Percentiles rank a stretch among this genome's conserved stretches.
These are phyloP conservation scores for Ceyx erithaca DNA, from an alignment of 2,797 vertebrate genomes.

Conservation along the genomic window DNA sequence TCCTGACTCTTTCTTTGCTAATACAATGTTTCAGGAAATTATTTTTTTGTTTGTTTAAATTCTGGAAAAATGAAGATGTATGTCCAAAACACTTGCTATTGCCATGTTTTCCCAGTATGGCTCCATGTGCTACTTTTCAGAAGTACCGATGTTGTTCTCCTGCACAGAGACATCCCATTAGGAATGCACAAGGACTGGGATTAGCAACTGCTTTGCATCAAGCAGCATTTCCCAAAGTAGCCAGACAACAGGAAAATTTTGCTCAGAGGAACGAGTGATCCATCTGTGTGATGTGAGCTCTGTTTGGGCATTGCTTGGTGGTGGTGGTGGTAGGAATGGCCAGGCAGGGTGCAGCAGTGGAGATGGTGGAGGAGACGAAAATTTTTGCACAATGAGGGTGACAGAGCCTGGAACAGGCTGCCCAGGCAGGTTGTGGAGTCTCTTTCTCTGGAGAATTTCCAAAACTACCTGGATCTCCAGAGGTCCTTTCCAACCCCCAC, in stretches of 20 bases:
- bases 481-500: too few relatives aligned
- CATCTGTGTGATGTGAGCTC: not conserved
- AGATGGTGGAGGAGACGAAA: too few relatives aligned
- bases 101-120: fast-evolving
- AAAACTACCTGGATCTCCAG: too few relatives aligned
- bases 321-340: not conserved
- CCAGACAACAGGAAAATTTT: fast-evolving
- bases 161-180: not conserved
- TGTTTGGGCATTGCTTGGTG: not conserved
- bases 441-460: too few relatives aligned
- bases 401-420: too few relatives aligned
- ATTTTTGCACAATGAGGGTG: too few relatives aligned
- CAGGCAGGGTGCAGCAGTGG: not conserved
- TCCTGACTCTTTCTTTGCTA: not conserved
- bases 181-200: not conserved
- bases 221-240: not conserved
- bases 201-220: not conserved
- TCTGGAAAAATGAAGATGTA: not conserved
- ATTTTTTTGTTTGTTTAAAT: not conserved
- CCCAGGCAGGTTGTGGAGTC: too few relatives aligned
- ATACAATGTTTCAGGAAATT: not conserved
- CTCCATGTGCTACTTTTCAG: not conserved
- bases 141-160: fast-evolving
- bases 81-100: fast-evolving
- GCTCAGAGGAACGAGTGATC: not conserved